phyloP scores from a whole-genome alignment of 2,888 invertebrate species.

The Drosophila nigritarsus region DNA sequence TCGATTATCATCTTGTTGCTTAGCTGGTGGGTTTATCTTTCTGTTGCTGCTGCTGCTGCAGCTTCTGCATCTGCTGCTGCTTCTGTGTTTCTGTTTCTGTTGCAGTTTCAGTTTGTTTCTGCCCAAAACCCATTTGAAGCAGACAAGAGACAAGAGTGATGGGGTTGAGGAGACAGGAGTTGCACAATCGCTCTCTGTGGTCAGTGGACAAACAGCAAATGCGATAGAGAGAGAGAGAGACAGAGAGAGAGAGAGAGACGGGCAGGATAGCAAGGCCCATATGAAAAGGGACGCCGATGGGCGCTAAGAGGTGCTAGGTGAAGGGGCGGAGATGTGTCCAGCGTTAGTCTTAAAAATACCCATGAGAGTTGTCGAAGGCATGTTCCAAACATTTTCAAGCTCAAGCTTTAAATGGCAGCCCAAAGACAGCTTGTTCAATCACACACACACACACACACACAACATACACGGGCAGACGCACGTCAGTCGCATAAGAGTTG shows the following conservation, averaged over 20 bases:
- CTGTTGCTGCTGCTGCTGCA: constrained; percentile 14
- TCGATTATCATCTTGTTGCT: constrained; percentile 65
- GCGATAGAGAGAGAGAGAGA: not conserved
- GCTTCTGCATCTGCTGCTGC: constrained; percentile 2
- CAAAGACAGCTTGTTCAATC: constrained; percentile 54
- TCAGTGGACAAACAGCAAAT: constrained; percentile 51
- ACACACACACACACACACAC: constrained; percentile 19
- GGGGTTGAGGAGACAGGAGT: not conserved
- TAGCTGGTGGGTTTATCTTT: constrained; percentile 54
- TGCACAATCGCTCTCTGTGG: constrained; percentile 38
- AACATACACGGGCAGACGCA: constrained; percentile 42
- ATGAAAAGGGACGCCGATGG: constrained; percentile 15
- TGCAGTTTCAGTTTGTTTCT: constrained; percentile 27
- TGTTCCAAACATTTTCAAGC: constrained; percentile 78
- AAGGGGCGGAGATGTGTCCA: constrained; percentile 22
- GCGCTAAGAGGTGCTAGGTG: not conserved
- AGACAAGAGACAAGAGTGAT: constrained; percentile 9
- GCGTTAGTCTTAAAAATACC: constrained; percentile 77
- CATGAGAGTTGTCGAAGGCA: constrained; percentile 77
- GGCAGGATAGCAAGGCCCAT: not conserved
- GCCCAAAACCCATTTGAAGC: constrained; percentile 72
- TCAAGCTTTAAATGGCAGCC: constrained; percentile 70
- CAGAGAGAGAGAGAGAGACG: no score
- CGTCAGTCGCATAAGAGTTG: constrained; percentile 77
- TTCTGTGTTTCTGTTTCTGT: constrained; percentile 15